These are phyloP conservation scores for Tolmerus cingulatus DNA, from an alignment of 2,888 invertebrate genomes.

Conservation along the genomic window DNA sequence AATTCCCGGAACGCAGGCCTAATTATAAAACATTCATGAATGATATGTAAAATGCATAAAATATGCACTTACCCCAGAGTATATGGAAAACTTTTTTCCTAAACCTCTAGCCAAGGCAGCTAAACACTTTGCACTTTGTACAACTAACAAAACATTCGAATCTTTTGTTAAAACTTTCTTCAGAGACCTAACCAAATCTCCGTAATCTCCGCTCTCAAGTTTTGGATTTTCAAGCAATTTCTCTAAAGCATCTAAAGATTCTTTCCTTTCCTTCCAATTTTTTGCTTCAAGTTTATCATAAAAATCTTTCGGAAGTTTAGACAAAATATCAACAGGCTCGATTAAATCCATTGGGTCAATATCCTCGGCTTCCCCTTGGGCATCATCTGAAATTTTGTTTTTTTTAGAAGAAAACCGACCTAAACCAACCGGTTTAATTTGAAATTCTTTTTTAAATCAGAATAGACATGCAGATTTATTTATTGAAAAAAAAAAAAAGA, in stretches of 20 bases:
- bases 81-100: slow-evolving; percentile 85
- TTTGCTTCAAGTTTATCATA: slow-evolving; percentile 93
- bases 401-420: not conserved
- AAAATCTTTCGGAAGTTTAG: slow-evolving; percentile 94
- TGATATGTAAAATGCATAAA: not conserved
- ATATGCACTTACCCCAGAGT: slow-evolving; percentile 67
- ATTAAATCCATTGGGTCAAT: slow-evolving; percentile 91
- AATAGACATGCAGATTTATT: not conserved
- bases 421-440: not conserved
- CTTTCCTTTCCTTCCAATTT: slow-evolving; percentile 97
- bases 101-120: slow-evolving; percentile 84
- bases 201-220: slow-evolving; percentile 91
- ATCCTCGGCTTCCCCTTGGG: slow-evolving; percentile 65
- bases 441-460: not conserved
- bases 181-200: slow-evolving; percentile 83
- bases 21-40: not conserved
- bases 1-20: slow-evolving; percentile 76
- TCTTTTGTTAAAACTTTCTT: slow-evolving; percentile 94
- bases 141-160: slow-evolving; percentile 91
- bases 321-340: slow-evolving; percentile 91
- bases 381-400: slow-evolving; percentile 63
- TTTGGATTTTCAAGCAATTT: slow-evolving; percentile 81
- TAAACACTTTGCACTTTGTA: slow-evolving; percentile 84
- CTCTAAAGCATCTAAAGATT: slow-evolving; percentile 85
- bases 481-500: too few relatives aligned